Percentiles rank a stretch among this genome's conserved stretches.
phyloP scores from a whole-genome alignment of 2,888 invertebrate species.

The Parapristionchus giblindavisi region DNA sequence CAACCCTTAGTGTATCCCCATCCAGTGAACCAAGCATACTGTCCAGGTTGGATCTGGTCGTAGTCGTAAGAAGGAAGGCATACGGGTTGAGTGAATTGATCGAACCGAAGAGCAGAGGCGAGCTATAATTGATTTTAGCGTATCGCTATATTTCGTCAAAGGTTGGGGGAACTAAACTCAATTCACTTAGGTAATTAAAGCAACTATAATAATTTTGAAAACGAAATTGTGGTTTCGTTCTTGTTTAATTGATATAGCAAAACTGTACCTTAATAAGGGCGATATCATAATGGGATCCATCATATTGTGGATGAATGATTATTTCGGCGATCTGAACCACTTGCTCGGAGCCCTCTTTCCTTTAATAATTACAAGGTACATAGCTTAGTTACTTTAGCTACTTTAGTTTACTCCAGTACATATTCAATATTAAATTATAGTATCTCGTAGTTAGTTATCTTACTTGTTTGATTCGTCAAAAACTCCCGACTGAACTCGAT shows the following conservation, averaged over 20 bases:
- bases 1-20: conserved; percentile 23
- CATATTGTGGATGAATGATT: conserved; percentile 22
- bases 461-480: conserved; percentile 29
- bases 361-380: too few species aligned
- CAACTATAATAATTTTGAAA: too few species aligned
- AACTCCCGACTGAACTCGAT: conserved; percentile 21
- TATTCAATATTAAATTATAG: neutral
- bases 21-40: conserved; percentile 29
- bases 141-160: too few species aligned
- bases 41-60: conserved; percentile 4
- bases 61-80: conserved; percentile 15
- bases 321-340: conserved; percentile 3
- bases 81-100: conserved; percentile 16
- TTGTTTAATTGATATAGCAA: too few species aligned
- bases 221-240: too few species aligned
- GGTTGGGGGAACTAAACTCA: neutral
- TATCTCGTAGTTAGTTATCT: neutral
- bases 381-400: too few species aligned
- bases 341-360: conserved; percentile 28
- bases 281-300: conserved; percentile 24
- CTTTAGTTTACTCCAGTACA: too few species aligned
- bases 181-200: too few species aligned
- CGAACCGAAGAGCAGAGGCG: neutral
- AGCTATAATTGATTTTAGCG: too few species aligned
- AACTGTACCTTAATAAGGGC: conserved; percentile 28